phyloP scores from a whole-genome alignment of 1,140 invertebrate genomes.

The Zaprionus davidi region DNA sequence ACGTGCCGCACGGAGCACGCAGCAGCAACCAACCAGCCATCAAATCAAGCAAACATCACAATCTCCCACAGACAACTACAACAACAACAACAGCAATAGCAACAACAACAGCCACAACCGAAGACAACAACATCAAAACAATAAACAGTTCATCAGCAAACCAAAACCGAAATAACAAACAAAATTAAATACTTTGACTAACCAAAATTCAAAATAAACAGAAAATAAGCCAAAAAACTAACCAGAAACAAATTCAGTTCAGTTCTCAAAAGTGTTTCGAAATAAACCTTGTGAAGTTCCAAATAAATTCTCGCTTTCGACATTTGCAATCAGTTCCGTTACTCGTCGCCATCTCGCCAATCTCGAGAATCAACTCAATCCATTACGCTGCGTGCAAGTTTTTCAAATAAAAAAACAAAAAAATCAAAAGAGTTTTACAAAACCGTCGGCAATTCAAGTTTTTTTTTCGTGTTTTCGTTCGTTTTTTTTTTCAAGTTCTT shows the following conservation, averaged over 20 bases:
- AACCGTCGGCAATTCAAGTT: constrained; percentile 53
- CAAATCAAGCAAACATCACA: constrained; percentile 55
- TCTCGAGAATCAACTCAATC: constrained; percentile 26
- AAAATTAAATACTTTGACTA: constrained; percentile 18
- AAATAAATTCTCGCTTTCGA: constrained; percentile 3
- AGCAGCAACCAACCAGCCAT: constrained; percentile 69
- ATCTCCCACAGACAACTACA: constrained; percentile 35
- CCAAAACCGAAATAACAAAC: constrained; percentile 11
- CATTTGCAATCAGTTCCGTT: constrained; percentile 9
- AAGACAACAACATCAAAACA: constrained; percentile 20
- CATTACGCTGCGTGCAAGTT: constrained; percentile 44
- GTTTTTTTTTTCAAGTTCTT: constrained; percentile 51
- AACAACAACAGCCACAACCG: background rate
- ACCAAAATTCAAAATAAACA: constrained; percentile 38
- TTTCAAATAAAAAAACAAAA: constrained; percentile 7
- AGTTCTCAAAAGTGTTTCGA: constrained; percentile 25
- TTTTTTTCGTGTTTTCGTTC: constrained; percentile 42
- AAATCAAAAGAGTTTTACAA: constrained; percentile 11
- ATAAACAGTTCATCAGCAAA: constrained; percentile 16
- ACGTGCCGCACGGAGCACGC: constrained; percentile 78
- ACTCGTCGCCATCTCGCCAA: constrained; percentile 16
- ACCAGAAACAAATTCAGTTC: background rate
- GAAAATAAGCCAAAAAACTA: constrained; percentile 4
- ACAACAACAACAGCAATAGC: constrained; percentile 7
- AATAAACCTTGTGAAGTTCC: constrained; percentile 4